phyloP scores from a whole-genome alignment of 2,113 vertebrate genomes.

The Todiramphus chloris region DNA sequence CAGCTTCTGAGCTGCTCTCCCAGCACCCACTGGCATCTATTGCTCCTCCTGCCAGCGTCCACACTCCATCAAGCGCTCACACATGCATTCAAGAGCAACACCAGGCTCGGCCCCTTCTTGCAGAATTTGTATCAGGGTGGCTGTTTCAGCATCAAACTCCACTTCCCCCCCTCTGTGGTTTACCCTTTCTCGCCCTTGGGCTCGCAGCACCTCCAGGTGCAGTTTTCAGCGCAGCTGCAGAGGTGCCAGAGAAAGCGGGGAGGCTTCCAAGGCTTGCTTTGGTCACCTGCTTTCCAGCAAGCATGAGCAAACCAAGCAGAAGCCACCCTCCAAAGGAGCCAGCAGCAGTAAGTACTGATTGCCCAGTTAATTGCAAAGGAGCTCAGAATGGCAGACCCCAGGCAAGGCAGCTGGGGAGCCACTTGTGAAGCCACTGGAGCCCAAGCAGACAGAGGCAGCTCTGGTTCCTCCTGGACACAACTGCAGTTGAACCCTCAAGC shows the following conservation, averaged over 20 bases:
- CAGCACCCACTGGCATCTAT: neutral
- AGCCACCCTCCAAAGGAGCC: fast-evolving
- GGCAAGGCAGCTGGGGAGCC: neutral
- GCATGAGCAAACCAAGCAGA: neutral
- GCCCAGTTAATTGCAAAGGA: neutral
- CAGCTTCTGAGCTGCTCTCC: neutral
- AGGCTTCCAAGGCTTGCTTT: fast-evolving
- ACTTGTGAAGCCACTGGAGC: neutral
- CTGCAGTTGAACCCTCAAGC: neutral
- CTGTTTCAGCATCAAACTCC: neutral
- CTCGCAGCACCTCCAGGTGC: neutral
- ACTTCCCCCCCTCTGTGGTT: neutral
- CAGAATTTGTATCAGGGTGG: neutral
- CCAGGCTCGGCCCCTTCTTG: fast-evolving
- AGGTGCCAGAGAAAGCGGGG: neutral
- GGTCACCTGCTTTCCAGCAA: neutral
- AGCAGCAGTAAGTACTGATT: neutral
- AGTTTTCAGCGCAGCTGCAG: neutral
- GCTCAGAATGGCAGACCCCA: neutral
- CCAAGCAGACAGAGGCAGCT: neutral
- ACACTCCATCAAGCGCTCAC: fast-evolving
- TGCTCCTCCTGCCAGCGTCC: neutral
- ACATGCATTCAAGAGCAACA: fast-evolving
- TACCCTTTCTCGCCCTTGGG: neutral
- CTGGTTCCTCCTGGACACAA: neutral